Evolutionary conservation across 2,797 vertebrate genomes (phyloP), one percentile per base, ranked within the genome.

Genomic region (Trematomus bernacchii): DNA sequence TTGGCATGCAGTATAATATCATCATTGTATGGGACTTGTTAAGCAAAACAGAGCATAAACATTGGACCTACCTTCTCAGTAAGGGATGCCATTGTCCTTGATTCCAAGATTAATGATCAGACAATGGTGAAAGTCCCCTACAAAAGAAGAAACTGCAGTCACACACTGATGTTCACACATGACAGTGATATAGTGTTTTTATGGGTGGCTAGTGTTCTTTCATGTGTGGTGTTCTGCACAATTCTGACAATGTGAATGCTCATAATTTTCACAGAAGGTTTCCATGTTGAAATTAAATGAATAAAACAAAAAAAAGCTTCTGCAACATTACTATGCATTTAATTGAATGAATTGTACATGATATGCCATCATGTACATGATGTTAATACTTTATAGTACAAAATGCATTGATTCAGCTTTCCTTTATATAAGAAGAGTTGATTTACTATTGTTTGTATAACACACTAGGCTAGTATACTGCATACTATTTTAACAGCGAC

Each of bases 51-150:
- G 9, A 54, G 13, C 18, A 61, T 10, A 50, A 48, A 23, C 23
- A 42, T 27, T 46, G 44, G 33, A 47, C 86, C 13, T 88, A 95
- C 93, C 92, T 93, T 87, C 55, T 86, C 82, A 86, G 67, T 87
- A 62, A 66, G 44, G 53, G 76, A 76, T 61, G 66, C 57, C 88
- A 92, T 94, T 79, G 77, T 82, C 86, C 79, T 78, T 76, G 70
- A 70, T 80, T 87, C 81, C 86, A 90, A 87, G 66, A 87, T 44
- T 60, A 80, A 71, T 43, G n/a, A 59, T 68, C 43, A 80, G n/a
- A 64, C 55, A 80, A 84, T 74, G 50, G 30, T 60, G 66, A 75
- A 73, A 66, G 71, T 47, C 66, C 55, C 80, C 87, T 90, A 69
- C 13, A 83, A 82, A 72, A 69, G 15, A 85, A 76, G 33, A 84